Conservation (phyloP, 2,113 vertebrate genomes). For the Herpailurus yagouaroundi region DNA sequence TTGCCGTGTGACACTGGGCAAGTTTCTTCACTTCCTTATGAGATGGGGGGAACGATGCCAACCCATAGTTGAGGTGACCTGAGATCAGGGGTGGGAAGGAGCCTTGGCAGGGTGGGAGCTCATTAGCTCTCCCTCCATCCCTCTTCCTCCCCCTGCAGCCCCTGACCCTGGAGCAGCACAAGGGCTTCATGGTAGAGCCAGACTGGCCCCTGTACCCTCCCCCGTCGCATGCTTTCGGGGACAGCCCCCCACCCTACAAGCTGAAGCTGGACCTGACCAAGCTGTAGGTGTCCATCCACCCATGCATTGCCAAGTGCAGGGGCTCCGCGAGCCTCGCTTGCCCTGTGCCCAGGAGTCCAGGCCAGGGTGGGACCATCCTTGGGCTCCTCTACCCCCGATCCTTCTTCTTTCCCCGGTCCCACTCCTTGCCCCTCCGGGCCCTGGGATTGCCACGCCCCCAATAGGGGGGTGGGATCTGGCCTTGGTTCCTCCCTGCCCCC, state of each 20-base stretch:
- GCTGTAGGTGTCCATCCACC: conserved; percentile 28
- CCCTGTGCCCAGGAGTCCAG: not conserved
- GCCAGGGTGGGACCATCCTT: not conserved
- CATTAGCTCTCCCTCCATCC: not conserved
- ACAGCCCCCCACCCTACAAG: conserved; percentile 69
- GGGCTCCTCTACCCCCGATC: not conserved
- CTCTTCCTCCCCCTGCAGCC: conserved; percentile 78
- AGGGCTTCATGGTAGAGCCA: conserved; percentile 90
- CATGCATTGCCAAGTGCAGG: not conserved
- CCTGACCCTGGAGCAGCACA: conserved; percentile 95
- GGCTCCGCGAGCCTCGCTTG: not conserved
- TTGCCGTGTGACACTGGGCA: not conserved
- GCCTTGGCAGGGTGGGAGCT: not conserved
- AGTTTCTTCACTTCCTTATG: not conserved
- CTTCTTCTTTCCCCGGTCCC: not conserved
- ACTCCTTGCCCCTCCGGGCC: not conserved
- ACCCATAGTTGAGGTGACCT: not conserved
- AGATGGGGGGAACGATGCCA: not conserved
- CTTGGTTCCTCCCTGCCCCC: not conserved
- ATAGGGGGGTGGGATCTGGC: not conserved
- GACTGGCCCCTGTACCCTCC: conserved; percentile 89
- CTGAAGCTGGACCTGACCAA: conserved; percentile 75
- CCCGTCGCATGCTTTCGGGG: conserved; percentile 75
- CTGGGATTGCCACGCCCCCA: too few species aligned
- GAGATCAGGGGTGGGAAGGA: not conserved